These are phyloP conservation scores for Pao palembangensis DNA, from an alignment of 2,113 vertebrate genomes.

Conservation along the genomic window DNA sequence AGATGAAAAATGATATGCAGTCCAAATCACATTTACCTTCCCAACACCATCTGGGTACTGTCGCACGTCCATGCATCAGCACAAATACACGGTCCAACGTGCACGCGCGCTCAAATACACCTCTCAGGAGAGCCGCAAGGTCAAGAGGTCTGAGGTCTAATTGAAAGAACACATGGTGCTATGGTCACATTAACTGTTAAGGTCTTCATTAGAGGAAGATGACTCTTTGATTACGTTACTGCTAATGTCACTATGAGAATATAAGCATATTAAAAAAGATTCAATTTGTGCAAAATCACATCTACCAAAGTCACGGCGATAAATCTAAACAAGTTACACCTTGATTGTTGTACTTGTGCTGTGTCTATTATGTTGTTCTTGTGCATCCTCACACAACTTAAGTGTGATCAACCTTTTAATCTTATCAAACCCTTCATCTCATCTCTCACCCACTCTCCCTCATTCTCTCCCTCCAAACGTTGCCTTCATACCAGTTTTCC, in stretches of 20 bases:
- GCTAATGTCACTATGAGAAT: conserved; percentile 19
- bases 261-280: conserved; percentile 24
- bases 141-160: conserved; percentile 59
- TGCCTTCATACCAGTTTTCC: conserved; percentile 27
- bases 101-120: conserved; percentile 12
- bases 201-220: conserved; percentile 52
- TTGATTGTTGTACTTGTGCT: not conserved
- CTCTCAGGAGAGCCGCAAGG: conserved; percentile 54
- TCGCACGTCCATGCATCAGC: conserved; percentile 38
- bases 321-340: too few species aligned
- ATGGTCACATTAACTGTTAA: conserved; percentile 50
- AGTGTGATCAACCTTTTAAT: conserved; percentile 27
- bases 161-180: conserved; percentile 65
- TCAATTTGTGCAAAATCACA: not conserved
- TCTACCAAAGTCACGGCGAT: conserved; percentile 1
- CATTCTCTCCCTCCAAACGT: conserved; percentile 29
- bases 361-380: conserved; percentile 13
- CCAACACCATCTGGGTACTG: conserved; percentile 62
- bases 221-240: conserved; percentile 34
- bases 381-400: conserved; percentile 18
- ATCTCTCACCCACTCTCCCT: conserved; percentile 18
- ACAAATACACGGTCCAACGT: conserved; percentile 14
- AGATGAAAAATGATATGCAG: conserved; percentile 58
- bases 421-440: conserved; percentile 20
- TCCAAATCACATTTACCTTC: conserved; percentile 55